Percentiles rank a stretch among this genome's conserved stretches.
phyloP scores from a whole-genome alignment of 2,888 invertebrate genomes.

The Aleiodes alternator region DNA sequence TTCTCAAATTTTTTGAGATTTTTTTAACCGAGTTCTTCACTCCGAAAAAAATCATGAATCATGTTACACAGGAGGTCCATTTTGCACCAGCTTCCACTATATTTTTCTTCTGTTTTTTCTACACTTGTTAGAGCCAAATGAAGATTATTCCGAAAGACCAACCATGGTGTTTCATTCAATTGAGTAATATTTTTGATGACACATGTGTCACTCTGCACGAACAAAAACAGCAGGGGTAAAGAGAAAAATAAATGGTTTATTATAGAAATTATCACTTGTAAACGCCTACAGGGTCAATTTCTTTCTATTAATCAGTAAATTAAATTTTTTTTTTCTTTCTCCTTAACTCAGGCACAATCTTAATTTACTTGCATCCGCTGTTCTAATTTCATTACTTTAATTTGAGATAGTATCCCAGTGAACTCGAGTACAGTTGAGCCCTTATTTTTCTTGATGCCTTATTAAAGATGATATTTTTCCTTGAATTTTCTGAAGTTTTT shows the following conservation, averaged over 20 bases:
- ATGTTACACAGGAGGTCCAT: no score
- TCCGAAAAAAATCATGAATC: no score
- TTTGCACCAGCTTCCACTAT: not conserved
- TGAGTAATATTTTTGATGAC: slow-evolving; percentile 29
- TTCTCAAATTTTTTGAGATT: no score
- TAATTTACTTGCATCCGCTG: no score
- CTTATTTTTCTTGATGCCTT: no score
- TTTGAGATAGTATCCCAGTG: no score
- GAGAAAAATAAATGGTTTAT: not conserved
- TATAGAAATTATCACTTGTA: slow-evolving; percentile 7
- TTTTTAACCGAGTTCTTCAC: no score
- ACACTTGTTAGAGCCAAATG: slow-evolving; percentile 5
- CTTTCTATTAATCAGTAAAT: not conserved
- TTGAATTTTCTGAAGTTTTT: no score
- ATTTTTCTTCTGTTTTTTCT: not conserved
- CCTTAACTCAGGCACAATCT: no score
- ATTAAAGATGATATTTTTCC: no score
- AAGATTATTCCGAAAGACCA: not conserved
- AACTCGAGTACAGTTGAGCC: no score
- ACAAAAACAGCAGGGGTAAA: not conserved
- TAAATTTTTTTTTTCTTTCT: not conserved
- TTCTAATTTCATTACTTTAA: no score
- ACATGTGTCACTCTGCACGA: not conserved
- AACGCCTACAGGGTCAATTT: slow-evolving; percentile 3
- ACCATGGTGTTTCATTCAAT: slow-evolving; percentile 10